Conservation (phyloP, 2,797 vertebrate species). For the Lindbergichthys nudifrons region DNA sequence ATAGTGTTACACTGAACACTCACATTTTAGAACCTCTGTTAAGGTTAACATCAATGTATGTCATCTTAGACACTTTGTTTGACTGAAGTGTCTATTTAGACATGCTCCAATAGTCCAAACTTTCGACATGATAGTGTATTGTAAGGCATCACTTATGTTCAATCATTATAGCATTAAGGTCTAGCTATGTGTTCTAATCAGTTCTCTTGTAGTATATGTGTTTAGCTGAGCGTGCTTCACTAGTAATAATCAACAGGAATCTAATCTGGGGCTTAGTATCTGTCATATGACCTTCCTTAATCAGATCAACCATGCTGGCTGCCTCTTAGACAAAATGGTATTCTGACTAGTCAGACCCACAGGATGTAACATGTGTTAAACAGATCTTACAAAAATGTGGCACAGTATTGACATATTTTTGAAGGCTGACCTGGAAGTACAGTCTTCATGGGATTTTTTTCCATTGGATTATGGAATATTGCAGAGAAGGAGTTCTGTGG, state of each 20-base stretch:
- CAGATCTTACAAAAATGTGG: too few relatives aligned
- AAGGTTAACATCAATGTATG: too few relatives aligned
- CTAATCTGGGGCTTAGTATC: background rate
- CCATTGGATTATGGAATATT: too few relatives aligned
- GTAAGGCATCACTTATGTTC: background rate
- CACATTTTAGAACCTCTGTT: too few relatives aligned
- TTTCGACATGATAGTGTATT: background rate
- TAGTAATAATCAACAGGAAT: background rate
- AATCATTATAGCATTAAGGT: background rate
- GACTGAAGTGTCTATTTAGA: too few relatives aligned
- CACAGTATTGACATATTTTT: too few relatives aligned
- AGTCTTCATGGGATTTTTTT: too few relatives aligned
- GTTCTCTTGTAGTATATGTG: background rate
- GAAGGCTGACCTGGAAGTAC: too few relatives aligned
- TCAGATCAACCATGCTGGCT: conserved; percentile 5
- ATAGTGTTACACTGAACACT: background rate
- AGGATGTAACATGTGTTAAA: too few relatives aligned
- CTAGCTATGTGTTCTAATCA: background rate
- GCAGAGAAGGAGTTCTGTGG: too few relatives aligned
- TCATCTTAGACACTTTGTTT: too few relatives aligned
- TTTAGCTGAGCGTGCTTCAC: background rate
- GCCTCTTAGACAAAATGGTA: background rate
- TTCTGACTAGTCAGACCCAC: background rate
- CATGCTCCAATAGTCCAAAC: too few relatives aligned
- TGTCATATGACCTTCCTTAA: conserved; percentile 19